Evolutionary conservation across 2,797 vertebrate species (phyloP).

Genomic region (Epinephelus awoara): DNA sequence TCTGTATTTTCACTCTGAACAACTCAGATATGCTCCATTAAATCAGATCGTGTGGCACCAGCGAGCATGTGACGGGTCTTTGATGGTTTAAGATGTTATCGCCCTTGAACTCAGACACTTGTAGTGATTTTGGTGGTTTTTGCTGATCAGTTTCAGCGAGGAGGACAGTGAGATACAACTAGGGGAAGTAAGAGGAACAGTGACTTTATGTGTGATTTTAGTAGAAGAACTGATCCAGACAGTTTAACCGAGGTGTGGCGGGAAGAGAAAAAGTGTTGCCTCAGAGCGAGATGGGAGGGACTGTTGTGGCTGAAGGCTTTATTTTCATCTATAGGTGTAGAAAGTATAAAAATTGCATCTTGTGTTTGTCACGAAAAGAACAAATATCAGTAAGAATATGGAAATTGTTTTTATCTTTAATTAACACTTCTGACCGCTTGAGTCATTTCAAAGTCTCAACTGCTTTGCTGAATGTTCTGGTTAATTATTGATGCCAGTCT

Average conservation of each 20-base stretch:
- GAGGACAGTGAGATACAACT: not conserved
- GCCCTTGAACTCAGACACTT: not conserved
- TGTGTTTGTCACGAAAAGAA: too few relatives aligned
- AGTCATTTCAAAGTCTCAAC: too few relatives aligned
- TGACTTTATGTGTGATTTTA: not conserved
- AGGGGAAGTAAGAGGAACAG: not conserved
- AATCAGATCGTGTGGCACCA: not conserved
- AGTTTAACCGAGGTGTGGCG: not conserved
- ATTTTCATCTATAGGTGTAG: not conserved
- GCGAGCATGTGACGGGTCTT: not conserved
- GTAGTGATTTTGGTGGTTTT: not conserved
- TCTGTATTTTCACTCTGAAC: not conserved
- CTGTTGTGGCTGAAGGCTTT: not conserved
- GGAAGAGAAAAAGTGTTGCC: too few relatives aligned
- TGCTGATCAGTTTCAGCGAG: not conserved
- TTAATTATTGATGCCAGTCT: too few relatives aligned
- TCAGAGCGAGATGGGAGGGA: too few relatives aligned
- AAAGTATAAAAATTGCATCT: not conserved
- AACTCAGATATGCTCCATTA: not conserved
- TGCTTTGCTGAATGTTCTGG: too few relatives aligned
- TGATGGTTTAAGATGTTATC: not conserved
- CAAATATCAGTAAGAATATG: too few relatives aligned
- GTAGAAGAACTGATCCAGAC: not conserved
- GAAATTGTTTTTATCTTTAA: too few relatives aligned
- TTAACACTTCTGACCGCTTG: too few relatives aligned